Evolutionary conservation across 2,888 invertebrate genomes (phyloP), one percentile per base, ranked within the genome.

Genomic region (Lasioglossum pauxillum): DNA sequence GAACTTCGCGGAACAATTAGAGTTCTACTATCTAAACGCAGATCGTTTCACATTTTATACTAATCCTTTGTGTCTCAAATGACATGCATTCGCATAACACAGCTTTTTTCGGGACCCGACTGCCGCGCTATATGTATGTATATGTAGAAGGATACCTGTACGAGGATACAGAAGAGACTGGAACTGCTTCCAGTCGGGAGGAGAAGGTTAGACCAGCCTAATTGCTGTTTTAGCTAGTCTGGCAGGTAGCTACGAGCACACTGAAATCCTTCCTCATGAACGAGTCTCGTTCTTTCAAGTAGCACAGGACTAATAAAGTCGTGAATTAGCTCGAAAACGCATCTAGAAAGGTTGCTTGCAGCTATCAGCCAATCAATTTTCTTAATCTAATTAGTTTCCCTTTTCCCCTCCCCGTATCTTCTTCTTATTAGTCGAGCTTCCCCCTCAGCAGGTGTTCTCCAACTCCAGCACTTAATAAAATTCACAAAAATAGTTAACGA

Each of bases 161-260:
- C 16, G 31, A 35, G 14, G 64, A 64, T 64, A 31, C 31, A 64
- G 31, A 31, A 19, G 16, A 64, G 64, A 19, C 31, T 64, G 64
- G 19, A 64, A 64, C 31, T 64, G 31, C 31, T 31, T 19, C 16
- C 31, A 19, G 64, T 16, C 19, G 27, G 19, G 31, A 31, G 64
- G 7, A 64, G 31, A 31, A 64, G 64, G 64, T 64, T 64, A 31
- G 19, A 64, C 64, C 31, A 41, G 35, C 71, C 38, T 41, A 41
- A 71, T 71, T 71, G n/a, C 38, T 71, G n/a, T 71, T 64, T 64
- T 35, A 64, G 64, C 64, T 64, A 35, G 31, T 31, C 64, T 44
- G 5, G 23, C 44, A 75, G 64, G 64, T 64, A 64, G 64, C 64
- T 64, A 35, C 64, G 64, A 64, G 31, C 31, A 35, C 7, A 1